Base-by-base conservation (phyloP, 2,113 vertebrate genomes). In the Tyto alba region DNA sequence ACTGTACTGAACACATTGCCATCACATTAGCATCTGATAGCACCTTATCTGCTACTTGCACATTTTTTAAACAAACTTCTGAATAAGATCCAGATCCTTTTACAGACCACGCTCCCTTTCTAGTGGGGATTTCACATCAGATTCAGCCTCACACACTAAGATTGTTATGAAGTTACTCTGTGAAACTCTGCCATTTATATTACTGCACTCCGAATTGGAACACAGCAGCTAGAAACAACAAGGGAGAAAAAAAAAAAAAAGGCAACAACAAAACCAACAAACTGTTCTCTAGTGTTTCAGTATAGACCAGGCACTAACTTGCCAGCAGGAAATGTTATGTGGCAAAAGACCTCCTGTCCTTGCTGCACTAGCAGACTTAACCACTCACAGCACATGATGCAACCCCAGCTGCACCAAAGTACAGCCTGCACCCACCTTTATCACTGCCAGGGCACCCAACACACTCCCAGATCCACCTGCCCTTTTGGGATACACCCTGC, bases 371-470 rank as follows among this genome's bases (percentile, higher is more conserved):
- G 17, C 16, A 80, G 6, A 5, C 9, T 74, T 45, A 4, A 4
- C 4, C 4, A 2, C 40, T 50, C 11, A 5, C 36, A 68, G 3
- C 41, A 12, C 18, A 8, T 0, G 0, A 14, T 9, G 1, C 63
- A 84, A 12, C 16, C n/a, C 38, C 68, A 67, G 18, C 22, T 56
- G 5, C 2, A 3, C 5, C 36, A 55, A 25, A 10, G 13, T 32
- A 4, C 13, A 50, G 16, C 38, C 71, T 1, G 0, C 68, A 59
- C 18, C 45, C 43, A 36, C 43, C 43, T 68, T 74, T 56, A 40
- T 47, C 67, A 53, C 29, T 11, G 38, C 59, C 18, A 7, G 2
- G 1, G 11, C 52, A 67, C n/a, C 11, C 27, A 60, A 29, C 2
- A 2, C 13, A 2, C 20, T 55, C n/a, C 11, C 26, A 52, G 29